phyloP scores from a whole-genome alignment of 2,888 invertebrate genomes.

The Perizoma affinitatum region DNA sequence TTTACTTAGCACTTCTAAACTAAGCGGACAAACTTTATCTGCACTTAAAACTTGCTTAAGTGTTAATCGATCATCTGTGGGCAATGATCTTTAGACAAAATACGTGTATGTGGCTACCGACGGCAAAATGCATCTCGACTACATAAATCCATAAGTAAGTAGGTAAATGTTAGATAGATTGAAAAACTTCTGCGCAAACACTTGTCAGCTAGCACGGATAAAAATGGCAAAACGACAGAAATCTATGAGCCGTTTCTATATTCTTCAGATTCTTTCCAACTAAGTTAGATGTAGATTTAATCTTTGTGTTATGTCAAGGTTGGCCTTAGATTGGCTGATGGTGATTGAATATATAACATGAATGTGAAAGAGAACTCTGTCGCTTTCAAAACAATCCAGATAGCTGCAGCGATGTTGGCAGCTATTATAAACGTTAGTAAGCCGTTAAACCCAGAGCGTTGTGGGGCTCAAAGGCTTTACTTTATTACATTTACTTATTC shows the following conservation, averaged over 20 bases:
- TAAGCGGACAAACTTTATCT: slow-evolving; percentile 65
- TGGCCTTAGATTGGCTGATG: too few species aligned
- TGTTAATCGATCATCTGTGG: slow-evolving; percentile 73
- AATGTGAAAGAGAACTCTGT: too few species aligned
- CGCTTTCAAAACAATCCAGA: slow-evolving; percentile 22
- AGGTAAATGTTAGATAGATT: too few species aligned
- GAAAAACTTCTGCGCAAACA: too few species aligned
- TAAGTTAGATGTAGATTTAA: too few species aligned
- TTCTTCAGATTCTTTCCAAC: too few species aligned
- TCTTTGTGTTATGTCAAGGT: too few species aligned
- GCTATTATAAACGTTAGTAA: slow-evolving; percentile 66
- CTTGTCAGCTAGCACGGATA: too few species aligned
- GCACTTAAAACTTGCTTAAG: slow-evolving; percentile 63
- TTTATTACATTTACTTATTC: slow-evolving; percentile 76
- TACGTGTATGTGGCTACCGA: slow-evolving; percentile 22
- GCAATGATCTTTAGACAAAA: slow-evolving; percentile 62
- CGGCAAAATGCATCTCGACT: slow-evolving; percentile 4
- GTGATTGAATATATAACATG: too few species aligned
- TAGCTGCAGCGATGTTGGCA: slow-evolving; percentile 49
- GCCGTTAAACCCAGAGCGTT: slow-evolving; percentile 67
- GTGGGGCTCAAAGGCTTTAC: slow-evolving; percentile 70
- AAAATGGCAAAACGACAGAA: too few species aligned
- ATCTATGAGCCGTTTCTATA: too few species aligned
- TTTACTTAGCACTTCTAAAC: slow-evolving; percentile 69
- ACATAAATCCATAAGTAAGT: too few species aligned